Conservation (phyloP, 2,113 vertebrate species). For the Anseranas semipalmata region DNA sequence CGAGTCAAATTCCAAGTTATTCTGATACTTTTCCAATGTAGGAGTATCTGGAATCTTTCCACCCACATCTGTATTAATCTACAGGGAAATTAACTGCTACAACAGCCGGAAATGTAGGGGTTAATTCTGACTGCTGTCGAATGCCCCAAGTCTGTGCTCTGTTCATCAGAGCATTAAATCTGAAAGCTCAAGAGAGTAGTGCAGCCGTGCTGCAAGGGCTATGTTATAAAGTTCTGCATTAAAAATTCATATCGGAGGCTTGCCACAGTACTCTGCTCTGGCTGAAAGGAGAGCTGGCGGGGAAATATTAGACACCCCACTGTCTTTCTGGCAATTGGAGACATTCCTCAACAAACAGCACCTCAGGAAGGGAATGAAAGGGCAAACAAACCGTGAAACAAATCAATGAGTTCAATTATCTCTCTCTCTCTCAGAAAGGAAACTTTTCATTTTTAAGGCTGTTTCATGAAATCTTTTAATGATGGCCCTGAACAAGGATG, state of each 20-base stretch:
- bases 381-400: slow-evolving; percentile 83
- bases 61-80: neutral
- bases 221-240: slow-evolving; percentile 90
- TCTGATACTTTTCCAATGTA: neutral
- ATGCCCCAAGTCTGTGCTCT: slow-evolving; percentile 75
- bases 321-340: slow-evolving; percentile 81
- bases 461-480: slow-evolving; percentile 65
- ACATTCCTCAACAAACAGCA: slow-evolving; percentile 84
- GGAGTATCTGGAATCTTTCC: neutral
- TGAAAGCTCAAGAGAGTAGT: slow-evolving; percentile 81
- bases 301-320: slow-evolving; percentile 81
- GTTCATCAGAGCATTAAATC: slow-evolving; percentile 85
- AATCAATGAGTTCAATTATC: slow-evolving; percentile 86
- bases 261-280: slow-evolving; percentile 79
- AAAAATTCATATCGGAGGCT: slow-evolving; percentile 92
- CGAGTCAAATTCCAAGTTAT: neutral
- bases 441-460: slow-evolving; percentile 75
- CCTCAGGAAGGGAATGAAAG: slow-evolving; percentile 79
- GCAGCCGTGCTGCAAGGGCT: slow-evolving; percentile 77
- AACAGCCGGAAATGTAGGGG: slow-evolving; percentile 52
- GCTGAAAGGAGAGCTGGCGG: slow-evolving; percentile 80
- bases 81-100: slow-evolving; percentile 49
- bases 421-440: slow-evolving; percentile 71
- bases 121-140: slow-evolving; percentile 77
- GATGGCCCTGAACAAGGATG: slow-evolving; percentile 36